Conservation (phyloP, 2,797 vertebrate genomes). For the Phalanger gymnotis region DNA sequence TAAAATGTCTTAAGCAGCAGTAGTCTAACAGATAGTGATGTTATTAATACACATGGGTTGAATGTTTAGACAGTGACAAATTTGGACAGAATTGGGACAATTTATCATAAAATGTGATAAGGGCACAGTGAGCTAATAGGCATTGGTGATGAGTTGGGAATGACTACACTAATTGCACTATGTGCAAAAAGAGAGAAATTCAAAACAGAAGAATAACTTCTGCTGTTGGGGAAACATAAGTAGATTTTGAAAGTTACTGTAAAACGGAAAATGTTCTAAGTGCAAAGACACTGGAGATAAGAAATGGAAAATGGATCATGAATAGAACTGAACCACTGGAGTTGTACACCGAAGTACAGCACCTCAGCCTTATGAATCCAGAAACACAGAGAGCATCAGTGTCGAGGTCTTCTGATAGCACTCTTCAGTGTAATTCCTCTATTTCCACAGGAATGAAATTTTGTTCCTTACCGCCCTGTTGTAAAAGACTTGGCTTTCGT, state of each 20-base stretch:
- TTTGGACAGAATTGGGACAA: background rate
- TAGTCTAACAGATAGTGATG: background rate
- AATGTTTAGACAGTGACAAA: slow-evolving; percentile 18
- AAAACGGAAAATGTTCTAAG: slow-evolving; percentile 14
- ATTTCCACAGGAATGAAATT: background rate
- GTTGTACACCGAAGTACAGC: background rate
- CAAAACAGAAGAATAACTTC: slow-evolving; percentile 22
- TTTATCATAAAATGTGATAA: background rate
- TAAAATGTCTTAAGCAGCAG: background rate
- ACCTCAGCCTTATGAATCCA: background rate
- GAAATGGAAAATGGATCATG: slow-evolving; percentile 27
- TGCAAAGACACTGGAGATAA: slow-evolving; percentile 10
- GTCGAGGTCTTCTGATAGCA: background rate
- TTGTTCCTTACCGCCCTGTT: slow-evolving; percentile 68
- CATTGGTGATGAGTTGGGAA: background rate
- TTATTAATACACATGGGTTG: slow-evolving; percentile 10
- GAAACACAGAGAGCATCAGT: background rate
- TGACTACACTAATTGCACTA: background rate
- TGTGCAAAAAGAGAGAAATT: background rate
- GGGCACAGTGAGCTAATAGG: background rate
- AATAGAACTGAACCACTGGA: slow-evolving; percentile 26
- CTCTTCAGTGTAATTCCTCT: background rate
- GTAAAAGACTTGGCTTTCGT: slow-evolving; percentile 72
- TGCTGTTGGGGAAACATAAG: background rate
- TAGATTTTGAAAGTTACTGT: slow-evolving; percentile 31